Base-by-base conservation (phyloP, 2,888 invertebrate genomes). In the Pardosa pseudoannulata region DNA sequence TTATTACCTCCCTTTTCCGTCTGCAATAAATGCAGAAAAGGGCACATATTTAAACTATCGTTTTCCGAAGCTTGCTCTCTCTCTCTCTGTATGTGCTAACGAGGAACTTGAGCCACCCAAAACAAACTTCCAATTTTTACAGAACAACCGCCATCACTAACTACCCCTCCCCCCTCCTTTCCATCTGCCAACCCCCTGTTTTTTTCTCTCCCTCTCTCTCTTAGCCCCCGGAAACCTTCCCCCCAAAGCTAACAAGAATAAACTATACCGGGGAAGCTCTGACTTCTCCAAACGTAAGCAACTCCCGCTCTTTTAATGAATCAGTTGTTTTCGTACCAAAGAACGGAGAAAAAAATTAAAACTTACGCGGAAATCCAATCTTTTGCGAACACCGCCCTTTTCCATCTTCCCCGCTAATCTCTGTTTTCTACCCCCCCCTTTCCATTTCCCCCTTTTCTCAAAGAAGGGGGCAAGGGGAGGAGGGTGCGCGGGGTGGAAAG, bases 341-440 rank as follows among this genome's bases (percentile, higher is more conserved):
- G 23, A 29, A 50, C 7, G 16, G 32, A 32, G 50, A 56, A 31
- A 46, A 41, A 71, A 71, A 46, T 36, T 41, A 36, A 28, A 71
- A 41, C 28, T 72, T 23, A 9, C 19, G 71, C 71, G 31, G 80
- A 80, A 80, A 80, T 80, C 74, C 74, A 80, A 74, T 74, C 73
- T 80, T 73, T 72, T 65, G 79, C 50, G 27, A 36, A 27, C 39
- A 19, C 78, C 68, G 36, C 46, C 41, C 65, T 74, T 65, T 72
- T 23, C 70, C 71, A 50, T 71, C 71, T 39, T 71, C 39, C 62
- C 36, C 13, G 23, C 36, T 36, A 32, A 23, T 36, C 36, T 36
- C 36, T 32, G 7, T 36, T 27, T 23, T 31, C 39, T 3, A 13
- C 65, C 31, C 56, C 19, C 28, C 62, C 56, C 56, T 9, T 19